Conservation (phyloP, 2,113 vertebrate species). For the Ailurus styani region DNA sequence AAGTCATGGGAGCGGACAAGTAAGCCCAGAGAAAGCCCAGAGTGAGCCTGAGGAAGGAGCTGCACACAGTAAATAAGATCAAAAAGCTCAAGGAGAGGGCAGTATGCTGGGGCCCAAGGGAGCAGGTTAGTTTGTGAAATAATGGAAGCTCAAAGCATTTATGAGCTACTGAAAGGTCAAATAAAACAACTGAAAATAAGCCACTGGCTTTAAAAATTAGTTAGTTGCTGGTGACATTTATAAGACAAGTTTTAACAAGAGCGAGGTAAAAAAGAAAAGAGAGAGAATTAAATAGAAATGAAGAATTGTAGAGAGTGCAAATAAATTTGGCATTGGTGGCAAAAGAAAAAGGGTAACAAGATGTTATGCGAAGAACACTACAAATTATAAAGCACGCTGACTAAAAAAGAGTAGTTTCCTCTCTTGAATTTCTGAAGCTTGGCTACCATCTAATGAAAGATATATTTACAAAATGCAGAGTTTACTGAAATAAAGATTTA, state of each 20-base stretch:
- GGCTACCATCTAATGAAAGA: neutral
- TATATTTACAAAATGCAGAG: constrained; percentile 1
- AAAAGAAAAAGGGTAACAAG: neutral
- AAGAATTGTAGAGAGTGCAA: neutral
- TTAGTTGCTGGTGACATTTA: neutral
- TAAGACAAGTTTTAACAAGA: neutral
- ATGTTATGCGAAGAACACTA: neutral
- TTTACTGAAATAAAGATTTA: neutral
- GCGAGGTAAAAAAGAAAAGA: neutral
- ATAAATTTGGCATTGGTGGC: neutral
- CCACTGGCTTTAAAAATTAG: neutral
- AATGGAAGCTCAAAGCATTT: neutral
- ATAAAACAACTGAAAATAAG: neutral
- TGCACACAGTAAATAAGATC: neutral
- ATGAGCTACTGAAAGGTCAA: neutral
- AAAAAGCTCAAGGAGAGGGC: neutral
- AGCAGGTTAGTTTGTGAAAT: neutral
- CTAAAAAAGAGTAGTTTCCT: neutral
- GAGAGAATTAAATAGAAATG: neutral
- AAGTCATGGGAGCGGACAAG: neutral
- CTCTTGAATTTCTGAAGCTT: neutral
- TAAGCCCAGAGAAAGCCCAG: neutral
- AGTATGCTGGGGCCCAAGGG: neutral
- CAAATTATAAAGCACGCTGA: neutral
- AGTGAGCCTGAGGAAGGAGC: neutral